Conservation (phyloP, 2,797 vertebrate species). For the Chrysocyon brachyurus region DNA sequence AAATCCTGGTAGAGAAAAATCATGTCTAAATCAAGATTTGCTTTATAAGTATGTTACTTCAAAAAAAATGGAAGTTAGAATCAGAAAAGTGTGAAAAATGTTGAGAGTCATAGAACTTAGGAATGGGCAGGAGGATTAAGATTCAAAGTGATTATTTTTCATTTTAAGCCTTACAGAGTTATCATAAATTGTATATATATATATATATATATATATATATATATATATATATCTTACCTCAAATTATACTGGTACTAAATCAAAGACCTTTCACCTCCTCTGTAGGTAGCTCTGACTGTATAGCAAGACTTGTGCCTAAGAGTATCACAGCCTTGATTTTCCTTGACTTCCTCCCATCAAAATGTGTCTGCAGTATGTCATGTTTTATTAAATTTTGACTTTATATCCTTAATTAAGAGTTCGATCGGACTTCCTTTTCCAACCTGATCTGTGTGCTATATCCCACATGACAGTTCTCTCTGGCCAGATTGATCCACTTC, state of each 20-base stretch:
- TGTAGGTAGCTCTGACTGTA: neutral
- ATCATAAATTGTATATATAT: neutral
- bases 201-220: neutral
- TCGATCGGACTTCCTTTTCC: neutral
- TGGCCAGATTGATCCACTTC: neutral
- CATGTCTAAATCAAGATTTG: neutral
- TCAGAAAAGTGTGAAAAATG: neutral
- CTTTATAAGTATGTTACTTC: neutral
- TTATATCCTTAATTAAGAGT: neutral
- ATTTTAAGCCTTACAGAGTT: neutral
- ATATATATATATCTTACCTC: neutral
- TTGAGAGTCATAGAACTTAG: neutral
- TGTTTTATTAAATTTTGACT: neutral
- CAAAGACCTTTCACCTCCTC: neutral
- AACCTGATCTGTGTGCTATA: neutral
- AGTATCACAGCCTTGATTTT: neutral
- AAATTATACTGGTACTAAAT: neutral
- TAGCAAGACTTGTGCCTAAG: neutral
- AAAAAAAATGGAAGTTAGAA: neutral
- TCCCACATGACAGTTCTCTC: neutral
- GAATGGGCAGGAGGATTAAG: neutral
- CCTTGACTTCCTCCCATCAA: neutral
- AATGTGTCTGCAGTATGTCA: neutral
- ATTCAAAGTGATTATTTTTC: neutral
- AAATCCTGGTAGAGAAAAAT: conserved; percentile 21